A percentile compares a stretch with the other conserved stretches of the same genome.
Conservation (phyloP, 2,113 vertebrate species). For the Propithecus coquereli region DNA sequence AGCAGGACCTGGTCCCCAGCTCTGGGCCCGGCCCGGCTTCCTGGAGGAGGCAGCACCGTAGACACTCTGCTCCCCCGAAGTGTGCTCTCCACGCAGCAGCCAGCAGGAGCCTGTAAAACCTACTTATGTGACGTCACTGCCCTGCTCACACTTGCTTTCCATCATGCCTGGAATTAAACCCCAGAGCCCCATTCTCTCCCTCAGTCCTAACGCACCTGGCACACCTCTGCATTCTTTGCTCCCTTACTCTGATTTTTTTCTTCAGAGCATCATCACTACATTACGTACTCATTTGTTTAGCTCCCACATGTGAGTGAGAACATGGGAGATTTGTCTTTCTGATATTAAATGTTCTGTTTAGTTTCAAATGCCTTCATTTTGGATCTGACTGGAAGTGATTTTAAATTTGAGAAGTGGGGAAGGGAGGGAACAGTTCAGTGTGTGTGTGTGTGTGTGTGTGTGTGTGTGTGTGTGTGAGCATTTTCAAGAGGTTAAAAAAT, state of each 20-base stretch:
- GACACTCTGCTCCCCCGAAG: too few relatives aligned
- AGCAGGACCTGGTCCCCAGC: fast-evolving
- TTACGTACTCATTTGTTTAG: not conserved
- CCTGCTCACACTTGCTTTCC: not conserved
- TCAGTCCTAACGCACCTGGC: fast-evolving
- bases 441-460: not conserved
- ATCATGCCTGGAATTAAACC: too few relatives aligned
- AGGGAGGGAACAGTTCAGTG: not conserved
- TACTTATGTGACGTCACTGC: not conserved
- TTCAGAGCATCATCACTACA: not conserved
- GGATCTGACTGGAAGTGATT: not conserved
- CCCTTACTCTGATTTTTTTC: not conserved
- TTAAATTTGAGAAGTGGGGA: not conserved
- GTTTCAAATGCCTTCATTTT: not conserved
- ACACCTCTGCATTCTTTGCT: not conserved
- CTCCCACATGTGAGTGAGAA: too few relatives aligned
- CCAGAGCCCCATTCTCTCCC: fast-evolving
- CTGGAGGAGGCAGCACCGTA: not conserved
- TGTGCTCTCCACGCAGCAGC: not conserved
- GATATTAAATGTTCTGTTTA: not conserved
- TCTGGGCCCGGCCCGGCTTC: not conserved
- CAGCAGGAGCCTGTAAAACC: not conserved
- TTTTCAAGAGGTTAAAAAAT: not conserved
- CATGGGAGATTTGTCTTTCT: too few relatives aligned
- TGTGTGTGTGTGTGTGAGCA: not conserved